phyloP scores from a whole-genome alignment of 2,797 vertebrate genomes.

The Percopsis omiscomaycus region DNA sequence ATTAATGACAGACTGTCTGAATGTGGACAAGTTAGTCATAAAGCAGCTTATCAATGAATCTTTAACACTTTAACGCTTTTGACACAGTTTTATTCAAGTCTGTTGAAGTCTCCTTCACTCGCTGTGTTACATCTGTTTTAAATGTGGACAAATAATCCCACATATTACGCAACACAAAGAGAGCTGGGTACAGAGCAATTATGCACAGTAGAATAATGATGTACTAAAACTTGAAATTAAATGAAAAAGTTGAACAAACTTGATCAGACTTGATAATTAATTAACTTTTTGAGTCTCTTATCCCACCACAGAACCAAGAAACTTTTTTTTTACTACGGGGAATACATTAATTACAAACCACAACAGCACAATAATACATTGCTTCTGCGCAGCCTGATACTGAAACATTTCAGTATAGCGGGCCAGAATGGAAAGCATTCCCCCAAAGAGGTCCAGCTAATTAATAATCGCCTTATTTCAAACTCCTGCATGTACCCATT shows the following conservation, averaged over 20 bases:
- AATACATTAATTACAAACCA: constrained; percentile 61
- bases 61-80: constrained; percentile 24
- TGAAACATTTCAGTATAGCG: constrained; percentile 47
- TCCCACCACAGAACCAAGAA: constrained; percentile 13
- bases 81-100: constrained; percentile 19
- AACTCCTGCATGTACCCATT: constrained; percentile 50
- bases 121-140: too few relatives aligned
- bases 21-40: constrained; percentile 27
- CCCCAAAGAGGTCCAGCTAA: constrained; percentile 56
- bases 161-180: too few relatives aligned
- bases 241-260: too few relatives aligned
- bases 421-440: constrained; percentile 47
- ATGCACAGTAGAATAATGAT: constrained; percentile 11
- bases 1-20: constrained; percentile 63
- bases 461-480: constrained; percentile 65
- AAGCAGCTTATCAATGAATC: constrained; percentile 41
- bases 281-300: constrained; percentile 4
- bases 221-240: background rate
- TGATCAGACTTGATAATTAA: too few relatives aligned
- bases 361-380: constrained; percentile 48
- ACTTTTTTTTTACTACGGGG: constrained; percentile 32
- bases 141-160: too few relatives aligned
- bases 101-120: constrained; percentile 20
- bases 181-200: too few relatives aligned
- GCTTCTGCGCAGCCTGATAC: constrained; percentile 56